A percentile compares a stretch with the other conserved stretches of the same genome.
phyloP scores from a whole-genome alignment of 1,140 invertebrate species.

The Nephila pilipes region DNA sequence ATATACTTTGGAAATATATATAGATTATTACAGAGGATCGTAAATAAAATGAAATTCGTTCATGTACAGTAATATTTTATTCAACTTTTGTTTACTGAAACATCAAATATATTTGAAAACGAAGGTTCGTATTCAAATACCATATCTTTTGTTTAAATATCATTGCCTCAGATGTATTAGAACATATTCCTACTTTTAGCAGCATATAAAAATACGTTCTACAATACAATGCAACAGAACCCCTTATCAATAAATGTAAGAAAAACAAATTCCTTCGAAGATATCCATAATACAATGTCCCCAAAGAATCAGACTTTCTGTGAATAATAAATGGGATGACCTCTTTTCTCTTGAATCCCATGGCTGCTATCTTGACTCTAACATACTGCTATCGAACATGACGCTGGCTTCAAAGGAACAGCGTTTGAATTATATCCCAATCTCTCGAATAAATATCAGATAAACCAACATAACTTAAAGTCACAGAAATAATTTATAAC shows the following conservation, averaged over 20 bases:
- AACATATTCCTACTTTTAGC: not conserved
- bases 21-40: no score
- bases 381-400: not conserved
- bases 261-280: not conserved
- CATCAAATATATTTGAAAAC: no score
- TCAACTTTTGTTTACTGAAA: no score
- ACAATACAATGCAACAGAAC: not conserved
- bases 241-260: slow-evolving; percentile 8
- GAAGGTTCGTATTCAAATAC: no score
- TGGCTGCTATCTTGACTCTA: not conserved
- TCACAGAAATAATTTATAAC: not conserved
- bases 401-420: not conserved
- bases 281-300: not conserved
- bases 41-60: no score
- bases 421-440: not conserved
- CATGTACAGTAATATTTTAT: no score
- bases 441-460: slow-evolving; percentile 13
- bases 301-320: not conserved
- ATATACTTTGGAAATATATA: no score
- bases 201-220: not conserved
- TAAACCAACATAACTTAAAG: not conserved
- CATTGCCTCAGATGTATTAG: no score
- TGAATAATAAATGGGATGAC: slow-evolving; percentile 29
- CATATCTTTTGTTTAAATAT: no score
- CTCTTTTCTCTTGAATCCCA: not conserved